Conservation (phyloP, 2,113 vertebrate genomes). For the Nansenia antarctica region DNA sequence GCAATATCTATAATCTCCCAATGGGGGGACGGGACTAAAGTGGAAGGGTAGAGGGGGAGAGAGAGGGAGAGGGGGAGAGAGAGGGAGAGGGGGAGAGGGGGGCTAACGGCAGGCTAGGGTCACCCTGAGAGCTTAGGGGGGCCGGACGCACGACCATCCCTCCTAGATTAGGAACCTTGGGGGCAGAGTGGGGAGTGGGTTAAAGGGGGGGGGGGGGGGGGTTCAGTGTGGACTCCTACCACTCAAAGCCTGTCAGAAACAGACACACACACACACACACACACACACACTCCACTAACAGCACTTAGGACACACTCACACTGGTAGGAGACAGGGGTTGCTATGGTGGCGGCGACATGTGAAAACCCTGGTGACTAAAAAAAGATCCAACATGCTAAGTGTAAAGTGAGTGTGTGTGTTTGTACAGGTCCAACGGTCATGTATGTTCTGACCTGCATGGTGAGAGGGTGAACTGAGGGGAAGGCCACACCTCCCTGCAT, state of each 20-base stretch:
- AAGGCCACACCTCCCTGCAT: no score
- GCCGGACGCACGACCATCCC: constrained; percentile 38
- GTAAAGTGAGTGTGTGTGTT: not conserved
- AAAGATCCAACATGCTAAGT: constrained; percentile 32
- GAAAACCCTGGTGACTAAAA: constrained; percentile 45
- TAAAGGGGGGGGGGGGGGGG: constrained; percentile 47
- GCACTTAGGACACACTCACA: constrained; percentile 43
- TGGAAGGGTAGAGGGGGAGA: constrained; percentile 67
- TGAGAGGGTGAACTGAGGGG: not conserved
- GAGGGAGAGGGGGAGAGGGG: no score
- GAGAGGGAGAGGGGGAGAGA: constrained; percentile 67
- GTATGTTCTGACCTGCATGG: no score
- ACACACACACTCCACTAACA: constrained; percentile 28
- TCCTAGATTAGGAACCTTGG: constrained; percentile 67
- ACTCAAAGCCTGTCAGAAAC: constrained; percentile 61
- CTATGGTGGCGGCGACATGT: constrained; percentile 56
- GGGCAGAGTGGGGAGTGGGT: constrained; percentile 62
- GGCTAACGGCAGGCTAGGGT: constrained; percentile 37
- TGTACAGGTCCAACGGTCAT: not conserved
- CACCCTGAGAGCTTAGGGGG: constrained; percentile 60
- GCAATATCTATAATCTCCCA: constrained; percentile 81
- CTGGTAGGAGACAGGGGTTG: constrained; percentile 51
- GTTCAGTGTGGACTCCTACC: constrained; percentile 65
- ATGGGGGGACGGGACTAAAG: constrained; percentile 70
- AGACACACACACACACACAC: constrained; percentile 24